Conservation (phyloP, 53 echinoderm and acorn worm species). For the Henricia sp. region DNA sequence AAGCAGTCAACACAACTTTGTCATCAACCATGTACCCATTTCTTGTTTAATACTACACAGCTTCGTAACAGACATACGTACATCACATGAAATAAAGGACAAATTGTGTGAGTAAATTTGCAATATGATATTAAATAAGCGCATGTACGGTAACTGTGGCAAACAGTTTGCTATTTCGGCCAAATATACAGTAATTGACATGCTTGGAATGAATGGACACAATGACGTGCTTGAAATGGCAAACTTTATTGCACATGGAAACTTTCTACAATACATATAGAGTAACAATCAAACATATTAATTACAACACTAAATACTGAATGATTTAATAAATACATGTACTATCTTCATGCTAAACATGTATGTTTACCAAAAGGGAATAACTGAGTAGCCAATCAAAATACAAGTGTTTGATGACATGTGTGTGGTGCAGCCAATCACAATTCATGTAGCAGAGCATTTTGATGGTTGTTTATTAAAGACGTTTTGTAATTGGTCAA, state of each 20-base stretch:
- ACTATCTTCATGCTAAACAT: slow-evolving; percentile 27
- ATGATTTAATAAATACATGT: neutral
- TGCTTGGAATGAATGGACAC: slow-evolving; percentile 17
- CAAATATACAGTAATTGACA: slow-evolving; percentile 8
- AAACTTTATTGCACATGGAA: slow-evolving; percentile 33
- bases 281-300: slow-evolving; percentile 24
- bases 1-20: too few species aligned
- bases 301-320: slow-evolving; percentile 38
- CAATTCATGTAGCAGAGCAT: neutral
- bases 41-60: neutral
- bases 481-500: too few species aligned
- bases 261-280: slow-evolving; percentile 11
- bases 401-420: neutral
- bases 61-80: neutral
- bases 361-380: slow-evolving; percentile 25
- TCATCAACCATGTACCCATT: too few species aligned
- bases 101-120: too few species aligned
- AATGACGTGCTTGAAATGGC: neutral
- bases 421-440: slow-evolving; percentile 22
- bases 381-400: slow-evolving; percentile 32
- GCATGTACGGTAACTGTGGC: too few species aligned
- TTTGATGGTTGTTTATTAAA: too few species aligned
- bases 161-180: slow-evolving; percentile 10
- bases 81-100: neutral
- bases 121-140: too few species aligned